These are phyloP conservation scores for Pogonomyrmex californicus DNA, from an alignment of 1,140 invertebrate genomes.

Conservation along the genomic window DNA sequence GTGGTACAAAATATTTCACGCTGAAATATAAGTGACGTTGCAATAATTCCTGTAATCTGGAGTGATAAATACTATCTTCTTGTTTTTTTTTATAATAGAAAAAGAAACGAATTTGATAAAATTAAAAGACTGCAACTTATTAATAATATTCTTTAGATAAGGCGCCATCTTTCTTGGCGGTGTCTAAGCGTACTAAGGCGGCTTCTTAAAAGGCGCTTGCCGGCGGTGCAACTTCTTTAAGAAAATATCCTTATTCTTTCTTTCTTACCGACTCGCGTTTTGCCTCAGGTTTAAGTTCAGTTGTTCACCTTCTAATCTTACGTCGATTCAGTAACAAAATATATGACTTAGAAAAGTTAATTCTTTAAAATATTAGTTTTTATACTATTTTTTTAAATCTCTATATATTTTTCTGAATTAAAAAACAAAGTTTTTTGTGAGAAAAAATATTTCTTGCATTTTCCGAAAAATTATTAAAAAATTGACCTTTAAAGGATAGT, in stretches of 20 bases:
- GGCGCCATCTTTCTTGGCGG: constrained; percentile 81
- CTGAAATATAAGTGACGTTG: not conserved
- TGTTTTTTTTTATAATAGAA: not conserved
- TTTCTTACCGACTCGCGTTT: constrained; percentile 84
- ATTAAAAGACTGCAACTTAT: not conserved
- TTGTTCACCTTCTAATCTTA: constrained; percentile 47
- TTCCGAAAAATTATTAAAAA: not conserved
- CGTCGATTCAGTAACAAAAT: constrained; percentile 45
- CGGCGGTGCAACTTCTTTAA: constrained; percentile 85
- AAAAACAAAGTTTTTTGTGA: constrained; percentile 5
- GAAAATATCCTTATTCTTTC: constrained; percentile 83
- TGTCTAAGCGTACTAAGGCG: constrained; percentile 70
- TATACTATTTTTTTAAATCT: not conserved
- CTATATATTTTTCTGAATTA: not conserved
- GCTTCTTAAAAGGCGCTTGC: constrained; percentile 81
- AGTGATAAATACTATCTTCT: not conserved
- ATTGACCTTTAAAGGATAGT: not conserved
- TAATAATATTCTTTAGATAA: constrained; percentile 52
- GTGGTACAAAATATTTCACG: not conserved
- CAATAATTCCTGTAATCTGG: not conserved
- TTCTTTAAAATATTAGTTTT: not conserved
- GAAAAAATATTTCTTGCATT: constrained; percentile 40
- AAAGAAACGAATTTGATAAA: not conserved
- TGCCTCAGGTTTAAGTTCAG: constrained; percentile 2
- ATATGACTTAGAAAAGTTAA: not conserved